Conservation (phyloP, 2,113 vertebrate genomes). For the Barbus barbus region DNA sequence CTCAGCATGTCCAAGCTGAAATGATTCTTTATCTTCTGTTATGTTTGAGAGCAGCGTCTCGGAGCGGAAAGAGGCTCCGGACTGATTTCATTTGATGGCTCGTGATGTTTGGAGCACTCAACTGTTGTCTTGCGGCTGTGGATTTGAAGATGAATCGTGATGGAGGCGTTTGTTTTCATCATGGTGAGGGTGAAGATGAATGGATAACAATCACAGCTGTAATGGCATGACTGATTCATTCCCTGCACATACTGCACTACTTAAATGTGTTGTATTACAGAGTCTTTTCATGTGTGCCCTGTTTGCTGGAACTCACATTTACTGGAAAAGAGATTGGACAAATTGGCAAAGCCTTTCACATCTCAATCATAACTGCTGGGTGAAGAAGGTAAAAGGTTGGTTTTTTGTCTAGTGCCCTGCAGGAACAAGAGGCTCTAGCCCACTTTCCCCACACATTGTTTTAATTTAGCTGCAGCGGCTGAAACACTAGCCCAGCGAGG, state of each 20-base stretch:
- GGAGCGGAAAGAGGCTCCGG: constrained; percentile 51
- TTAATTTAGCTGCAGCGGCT: constrained; percentile 52
- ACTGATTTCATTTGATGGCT: constrained; percentile 61
- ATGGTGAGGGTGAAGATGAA: neutral
- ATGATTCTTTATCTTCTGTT: constrained; percentile 50
- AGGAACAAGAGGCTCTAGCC: constrained; percentile 45
- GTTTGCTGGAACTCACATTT: constrained; percentile 26
- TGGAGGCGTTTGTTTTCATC: constrained; percentile 61
- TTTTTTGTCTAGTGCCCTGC: neutral
- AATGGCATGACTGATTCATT: constrained; percentile 33
- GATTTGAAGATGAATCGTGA: constrained; percentile 45
- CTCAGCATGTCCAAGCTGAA: constrained; percentile 42
- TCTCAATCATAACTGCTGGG: neutral
- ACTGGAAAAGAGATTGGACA: constrained; percentile 24
- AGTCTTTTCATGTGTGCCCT: neutral
- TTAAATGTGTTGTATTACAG: constrained; percentile 5
- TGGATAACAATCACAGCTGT: constrained; percentile 15
- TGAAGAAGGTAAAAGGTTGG: neutral
- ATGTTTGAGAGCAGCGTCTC: constrained; percentile 34
- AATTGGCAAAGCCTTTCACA: constrained; percentile 35
- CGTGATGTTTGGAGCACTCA: constrained; percentile 58
- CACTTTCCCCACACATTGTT: constrained; percentile 52
- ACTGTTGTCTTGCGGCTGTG: neutral
- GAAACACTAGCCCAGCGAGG: constrained; percentile 35
- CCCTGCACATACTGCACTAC: neutral